Evolutionary conservation across 2,113 vertebrate genomes (phyloP).

Genomic region (Marmota flaviventris): DNA sequence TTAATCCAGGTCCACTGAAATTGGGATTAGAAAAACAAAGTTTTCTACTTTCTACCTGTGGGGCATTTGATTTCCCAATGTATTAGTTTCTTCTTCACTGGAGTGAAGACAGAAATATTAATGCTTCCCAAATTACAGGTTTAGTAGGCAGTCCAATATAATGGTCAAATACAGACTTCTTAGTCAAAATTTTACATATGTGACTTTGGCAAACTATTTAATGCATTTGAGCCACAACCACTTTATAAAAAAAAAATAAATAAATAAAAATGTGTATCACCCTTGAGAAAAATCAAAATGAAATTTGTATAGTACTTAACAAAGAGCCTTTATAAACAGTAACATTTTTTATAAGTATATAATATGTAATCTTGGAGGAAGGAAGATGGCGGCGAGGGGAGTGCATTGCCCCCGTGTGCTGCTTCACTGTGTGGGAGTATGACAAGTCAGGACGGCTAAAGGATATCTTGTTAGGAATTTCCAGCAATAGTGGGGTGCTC

Average conservation of each 20-base stretch:
- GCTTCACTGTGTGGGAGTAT: no score
- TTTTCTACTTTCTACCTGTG: not conserved
- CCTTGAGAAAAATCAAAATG: not conserved
- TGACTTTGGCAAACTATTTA: not conserved
- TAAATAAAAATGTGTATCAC: not conserved
- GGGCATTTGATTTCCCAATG: not conserved
- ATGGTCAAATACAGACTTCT: not conserved
- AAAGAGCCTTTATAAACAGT: not conserved
- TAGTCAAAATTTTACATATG: not conserved
- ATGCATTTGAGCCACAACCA: not conserved
- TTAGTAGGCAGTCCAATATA: not conserved
- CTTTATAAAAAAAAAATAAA: not conserved
- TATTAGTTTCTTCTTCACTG: not conserved
- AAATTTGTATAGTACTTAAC: not conserved
- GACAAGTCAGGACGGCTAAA: no score
- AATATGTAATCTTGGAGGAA: not conserved
- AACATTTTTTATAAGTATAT: not conserved
- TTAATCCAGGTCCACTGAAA: not conserved
- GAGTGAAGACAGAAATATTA: not conserved
- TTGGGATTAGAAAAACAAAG: not conserved
- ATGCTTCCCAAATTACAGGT: not conserved
- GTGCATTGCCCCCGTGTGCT: no score
- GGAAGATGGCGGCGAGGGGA: no score
- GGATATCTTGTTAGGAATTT: no score
- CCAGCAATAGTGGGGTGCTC: no score